phyloP scores from a whole-genome alignment of 2,797 vertebrate species.

The Allobates femoralis region DNA sequence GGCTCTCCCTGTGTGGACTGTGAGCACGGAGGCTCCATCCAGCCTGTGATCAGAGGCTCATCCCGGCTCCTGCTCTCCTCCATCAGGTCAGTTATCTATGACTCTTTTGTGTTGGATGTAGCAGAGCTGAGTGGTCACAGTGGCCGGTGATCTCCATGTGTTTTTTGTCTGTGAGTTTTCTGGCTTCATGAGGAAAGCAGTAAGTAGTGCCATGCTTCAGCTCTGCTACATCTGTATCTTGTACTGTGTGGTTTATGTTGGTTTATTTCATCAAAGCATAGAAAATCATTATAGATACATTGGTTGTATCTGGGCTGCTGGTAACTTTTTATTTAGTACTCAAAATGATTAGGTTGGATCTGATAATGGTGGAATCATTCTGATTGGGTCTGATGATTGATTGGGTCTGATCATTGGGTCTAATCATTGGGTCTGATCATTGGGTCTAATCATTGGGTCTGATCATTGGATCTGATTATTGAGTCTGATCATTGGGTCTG shows the following conservation, averaged over 20 bases:
- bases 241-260: not conserved
- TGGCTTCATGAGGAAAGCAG: no score
- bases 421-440: not conserved
- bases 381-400: not conserved
- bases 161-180: no score
- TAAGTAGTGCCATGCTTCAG: not conserved
- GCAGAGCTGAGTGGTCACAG: no score
- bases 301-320: no score
- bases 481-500: not conserved
- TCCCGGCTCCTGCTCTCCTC: not conserved
- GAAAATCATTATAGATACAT: no score
- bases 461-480: not conserved
- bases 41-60: not conserved
- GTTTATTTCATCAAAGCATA: no score
- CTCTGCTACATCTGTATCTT: not conserved
- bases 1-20: not conserved
- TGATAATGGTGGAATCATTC: no score
- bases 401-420: not conserved
- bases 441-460: not conserved
- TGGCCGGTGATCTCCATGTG: no score
- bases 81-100: not conserved
- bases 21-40: not conserved
- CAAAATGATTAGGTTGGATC: not conserved
- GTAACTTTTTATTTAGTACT: no score
- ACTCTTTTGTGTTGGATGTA: not conserved